Evolutionary conservation across 2,113 vertebrate genomes (phyloP), one percentile per base, ranked within the genome.

Genomic region (Dinomys branickii): DNA sequence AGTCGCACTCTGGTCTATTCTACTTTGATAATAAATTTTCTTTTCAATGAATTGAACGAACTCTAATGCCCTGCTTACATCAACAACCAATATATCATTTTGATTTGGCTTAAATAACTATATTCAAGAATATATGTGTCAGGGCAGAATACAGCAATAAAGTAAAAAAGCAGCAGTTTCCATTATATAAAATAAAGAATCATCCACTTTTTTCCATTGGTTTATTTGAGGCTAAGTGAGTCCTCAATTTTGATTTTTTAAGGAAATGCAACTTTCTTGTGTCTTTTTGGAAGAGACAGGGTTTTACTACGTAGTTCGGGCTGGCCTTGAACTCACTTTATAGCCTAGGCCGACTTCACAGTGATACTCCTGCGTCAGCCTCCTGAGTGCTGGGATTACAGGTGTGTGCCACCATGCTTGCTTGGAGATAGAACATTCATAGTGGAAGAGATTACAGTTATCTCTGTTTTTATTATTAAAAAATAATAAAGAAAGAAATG

Each of bases 41-140:
- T 2, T 44, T 33, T 12, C 4, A 63, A 0, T 0, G 0, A 56
- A 54, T 0, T 50, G 20, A 7, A 19, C 52, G 33, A 59, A 7
- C 28, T 71, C 14, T 0, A 8, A 82, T 44, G 0, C 2, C 0
- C 1, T 56, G 1, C 0, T 78, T 85, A 1, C 2, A 1, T 0
- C n/a, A 30, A 3, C 54, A 35, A 44, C 35, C 0, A 50, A 56
- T 54, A 10, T 54, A 69, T 78, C 38, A 82, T 16, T 93, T 61
- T 56, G 67, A 56, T 80, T 93, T 86, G 28, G 5, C n/a, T 84
- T 81, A 58, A 56, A 9, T 78, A 96, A 54, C 12, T 90, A 75
- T 8, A 75, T 5, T 71, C 17, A 61, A 13, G 10, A 54, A 35
- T 30, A 56, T 52, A 52, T 59, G 13, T 75, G 41, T 2, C 20